A percentile compares a stretch with the other conserved stretches of the same genome.
Evolutionary conservation across 2,888 invertebrate genomes (phyloP).

Genomic region (Terebella lapidaria): DNA sequence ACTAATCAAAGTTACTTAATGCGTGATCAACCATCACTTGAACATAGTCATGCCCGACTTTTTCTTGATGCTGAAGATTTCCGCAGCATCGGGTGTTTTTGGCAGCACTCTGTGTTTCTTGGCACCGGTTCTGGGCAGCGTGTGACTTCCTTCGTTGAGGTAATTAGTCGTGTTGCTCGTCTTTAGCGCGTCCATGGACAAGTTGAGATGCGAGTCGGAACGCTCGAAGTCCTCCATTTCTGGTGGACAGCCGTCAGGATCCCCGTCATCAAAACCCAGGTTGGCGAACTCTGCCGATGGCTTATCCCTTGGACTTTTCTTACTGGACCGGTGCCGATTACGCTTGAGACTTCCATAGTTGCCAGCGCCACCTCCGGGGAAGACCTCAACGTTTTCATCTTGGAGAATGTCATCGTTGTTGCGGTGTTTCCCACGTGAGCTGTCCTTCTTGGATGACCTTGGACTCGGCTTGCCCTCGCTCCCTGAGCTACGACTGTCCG

Average conservation of each 20-base stretch:
- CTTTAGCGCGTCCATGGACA: neutral
- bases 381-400: conserved; percentile 21
- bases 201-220: neutral
- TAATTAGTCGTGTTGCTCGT: neutral
- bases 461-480: conserved; percentile 14
- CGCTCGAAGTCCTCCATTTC: neutral
- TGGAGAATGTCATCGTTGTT: conserved; percentile 4
- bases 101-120: conserved; percentile 15
- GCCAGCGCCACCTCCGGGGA: conserved; percentile 1
- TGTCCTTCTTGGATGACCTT: neutral
- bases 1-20: neutral
- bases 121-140: conserved; percentile 19
- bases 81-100: neutral
- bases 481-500: conserved; percentile 14
- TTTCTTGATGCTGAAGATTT: neutral
- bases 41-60: neutral
- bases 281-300: conserved; percentile 16
- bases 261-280: conserved; percentile 19
- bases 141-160: conserved; percentile 11
- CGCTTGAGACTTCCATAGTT: conserved; percentile 13
- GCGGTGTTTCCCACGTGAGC: neutral
- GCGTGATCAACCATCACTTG: neutral
- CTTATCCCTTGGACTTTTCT: conserved; percentile 10
- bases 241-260: conserved; percentile 14
- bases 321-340: conserved; percentile 10